Conservation (phyloP, 2,113 vertebrate genomes). For the Piprites chloris region DNA sequence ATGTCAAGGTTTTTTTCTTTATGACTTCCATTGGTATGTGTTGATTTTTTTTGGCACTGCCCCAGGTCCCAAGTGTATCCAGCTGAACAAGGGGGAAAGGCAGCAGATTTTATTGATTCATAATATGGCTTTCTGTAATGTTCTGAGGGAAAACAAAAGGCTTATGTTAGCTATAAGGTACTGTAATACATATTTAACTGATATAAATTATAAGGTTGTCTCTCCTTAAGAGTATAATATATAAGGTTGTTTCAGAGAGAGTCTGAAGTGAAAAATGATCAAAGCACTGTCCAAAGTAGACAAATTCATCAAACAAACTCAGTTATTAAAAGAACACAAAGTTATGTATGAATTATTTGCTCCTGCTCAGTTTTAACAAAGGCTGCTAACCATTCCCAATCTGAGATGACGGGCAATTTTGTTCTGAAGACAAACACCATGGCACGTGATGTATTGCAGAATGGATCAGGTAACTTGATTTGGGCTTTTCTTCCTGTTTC, state of each 20-base stretch:
- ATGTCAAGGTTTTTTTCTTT: conserved; percentile 45
- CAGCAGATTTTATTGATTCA: conserved; percentile 39
- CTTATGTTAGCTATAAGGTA: conserved; percentile 41
- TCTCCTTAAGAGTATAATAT: conserved; percentile 23
- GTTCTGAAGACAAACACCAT: not conserved
- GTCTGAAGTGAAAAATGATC: conserved; percentile 27
- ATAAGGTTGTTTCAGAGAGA: not conserved
- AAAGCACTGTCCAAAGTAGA: conserved; percentile 26
- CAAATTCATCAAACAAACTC: conserved; percentile 32
- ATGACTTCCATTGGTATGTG: conserved; percentile 29
- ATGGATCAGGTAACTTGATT: not conserved
- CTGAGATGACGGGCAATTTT: not conserved
- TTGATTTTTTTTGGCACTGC: conserved; percentile 54
- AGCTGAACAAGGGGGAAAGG: conserved; percentile 11
- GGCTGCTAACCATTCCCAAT: not conserved
- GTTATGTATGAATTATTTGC: conserved; percentile 16
- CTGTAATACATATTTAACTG: conserved; percentile 40
- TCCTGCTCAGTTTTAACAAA: not conserved
- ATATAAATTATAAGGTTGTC: conserved; percentile 36
- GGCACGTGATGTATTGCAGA: not conserved
- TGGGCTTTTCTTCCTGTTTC: not conserved
- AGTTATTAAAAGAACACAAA: conserved; percentile 38
- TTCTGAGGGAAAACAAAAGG: conserved; percentile 32
- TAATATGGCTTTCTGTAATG: conserved; percentile 20
- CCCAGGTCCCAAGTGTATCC: not conserved